phyloP scores from a whole-genome alignment of 2,113 vertebrate genomes.

The Stegostoma tigrinum region DNA sequence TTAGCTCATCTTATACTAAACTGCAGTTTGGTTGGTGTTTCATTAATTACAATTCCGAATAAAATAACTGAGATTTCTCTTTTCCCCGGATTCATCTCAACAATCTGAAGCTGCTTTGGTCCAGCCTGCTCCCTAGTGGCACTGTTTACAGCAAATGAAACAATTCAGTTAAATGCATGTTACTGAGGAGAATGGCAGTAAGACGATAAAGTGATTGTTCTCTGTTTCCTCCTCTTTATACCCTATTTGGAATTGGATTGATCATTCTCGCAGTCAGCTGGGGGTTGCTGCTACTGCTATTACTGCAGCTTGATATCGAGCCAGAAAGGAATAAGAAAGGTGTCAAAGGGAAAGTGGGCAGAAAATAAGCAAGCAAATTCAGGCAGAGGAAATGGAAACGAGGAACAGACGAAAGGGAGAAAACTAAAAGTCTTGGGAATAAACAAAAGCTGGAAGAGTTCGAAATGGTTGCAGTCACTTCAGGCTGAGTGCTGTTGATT shows the following conservation, averaged over 20 bases:
- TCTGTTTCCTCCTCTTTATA: background rate
- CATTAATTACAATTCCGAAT: background rate
- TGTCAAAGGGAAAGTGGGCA: conserved; percentile 16
- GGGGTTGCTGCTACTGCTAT: conserved; percentile 38
- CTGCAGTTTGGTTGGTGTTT: background rate
- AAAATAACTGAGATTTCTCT: background rate
- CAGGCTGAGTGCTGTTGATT: conserved; percentile 8
- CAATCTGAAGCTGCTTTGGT: background rate
- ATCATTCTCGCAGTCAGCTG: conserved; percentile 3
- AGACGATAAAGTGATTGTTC: background rate
- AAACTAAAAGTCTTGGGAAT: conserved; percentile 28
- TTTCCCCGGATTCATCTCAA: background rate
- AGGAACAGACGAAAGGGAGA: background rate
- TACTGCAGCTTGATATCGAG: background rate
- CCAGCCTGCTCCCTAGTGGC: conserved; percentile 33
- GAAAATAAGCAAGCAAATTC: conserved; percentile 22
- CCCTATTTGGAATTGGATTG: conserved; percentile 34
- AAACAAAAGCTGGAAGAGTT: conserved; percentile 19
- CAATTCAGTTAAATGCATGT: background rate
- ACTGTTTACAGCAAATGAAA: conserved; percentile 25
- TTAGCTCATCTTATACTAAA: background rate
- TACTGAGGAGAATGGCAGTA: background rate
- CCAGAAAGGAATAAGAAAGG: conserved; percentile 10
- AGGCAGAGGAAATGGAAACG: background rate
- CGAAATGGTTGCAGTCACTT: background rate